Evolutionary conservation across 2,797 vertebrate genomes (phyloP), one percentile per base, ranked within the genome.

Genomic region (Cynodonichthys magdalenae): DNA sequence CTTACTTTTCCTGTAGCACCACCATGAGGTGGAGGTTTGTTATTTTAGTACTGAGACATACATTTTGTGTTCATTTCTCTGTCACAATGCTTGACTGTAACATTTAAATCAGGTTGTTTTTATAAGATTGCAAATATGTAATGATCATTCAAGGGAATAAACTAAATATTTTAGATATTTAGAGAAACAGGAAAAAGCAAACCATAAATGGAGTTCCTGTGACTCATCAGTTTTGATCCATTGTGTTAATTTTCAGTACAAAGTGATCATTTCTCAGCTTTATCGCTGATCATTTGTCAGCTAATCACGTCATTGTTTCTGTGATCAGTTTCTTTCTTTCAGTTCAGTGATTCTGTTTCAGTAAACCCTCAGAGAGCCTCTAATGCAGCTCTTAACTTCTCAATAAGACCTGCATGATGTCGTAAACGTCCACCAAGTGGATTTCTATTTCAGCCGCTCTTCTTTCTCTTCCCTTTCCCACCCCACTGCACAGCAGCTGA

Each of bases 401-500:
- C 20, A 45, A 51, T n/a, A 46, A 19, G 27, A 7, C 17, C 29
- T 8, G 28, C 41, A 14, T 34, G 44, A 12, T 15, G 12, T 41
- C 46, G 53, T 47, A 47, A 44, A 11, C 31, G 15, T 34, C 56
- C 19, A 27, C 55, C 12, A 34, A 64, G 19, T 12, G 53, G 51
- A 55, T 77, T 77, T 74, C 28, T 28, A 63, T 3, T 51, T 45
- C 54, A 17, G 39, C 20, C 54, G 6, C 1, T 2, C 54, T 6
- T 6, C 27, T 5, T 24, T 0, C 45, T 11, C 5, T n/a, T 8
- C 41, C 41, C 7, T 42, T n/a, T 14, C 29, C 19, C 18, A n/a
- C 20, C 8, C 31, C 29, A 0, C 29, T 45, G 67, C 64, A 62
- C 52, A 66, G 63, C 66, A 27, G 50, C 42, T 41, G 47, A 81